Percentiles rank a stretch among this genome's conserved stretches.
These are phyloP conservation scores for Choristoneura rosaceana DNA, from an alignment of 2,888 invertebrate genomes.

Conservation along the genomic window DNA sequence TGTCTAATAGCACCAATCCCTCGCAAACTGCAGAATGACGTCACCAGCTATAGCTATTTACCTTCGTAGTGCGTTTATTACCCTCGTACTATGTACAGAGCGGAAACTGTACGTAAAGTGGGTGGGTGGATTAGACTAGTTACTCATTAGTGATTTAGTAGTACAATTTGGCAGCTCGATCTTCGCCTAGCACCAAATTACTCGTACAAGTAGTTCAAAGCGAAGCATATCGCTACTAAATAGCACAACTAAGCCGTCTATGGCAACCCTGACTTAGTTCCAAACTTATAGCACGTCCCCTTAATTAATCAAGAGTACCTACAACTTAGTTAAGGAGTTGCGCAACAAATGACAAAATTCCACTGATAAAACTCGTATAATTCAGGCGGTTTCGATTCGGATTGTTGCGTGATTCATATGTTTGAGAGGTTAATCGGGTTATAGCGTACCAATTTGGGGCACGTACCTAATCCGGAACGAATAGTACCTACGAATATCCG, in stretches of 20 bases:
- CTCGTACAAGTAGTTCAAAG: conserved; percentile 3
- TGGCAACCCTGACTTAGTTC: conserved; percentile 14
- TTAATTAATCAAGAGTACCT: conserved; percentile 30
- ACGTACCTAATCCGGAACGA: conserved; percentile 49
- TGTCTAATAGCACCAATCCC: conserved; percentile 17
- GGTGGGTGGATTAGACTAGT: conserved; percentile 21
- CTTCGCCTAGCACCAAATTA: conserved; percentile 4
- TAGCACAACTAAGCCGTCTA: conserved; percentile 10
- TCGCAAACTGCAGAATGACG: conserved; percentile 24
- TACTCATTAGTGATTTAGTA: conserved; percentile 21
- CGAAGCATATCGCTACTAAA: conserved; percentile 3
- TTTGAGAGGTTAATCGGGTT: conserved; percentile 42
- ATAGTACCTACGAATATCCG: conserved; percentile 43
- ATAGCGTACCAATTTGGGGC: conserved; percentile 41
- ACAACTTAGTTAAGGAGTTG: conserved; percentile 19
- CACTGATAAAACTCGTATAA: not conserved
- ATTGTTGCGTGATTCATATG: conserved; percentile 6
- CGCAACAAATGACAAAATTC: conserved; percentile 24
- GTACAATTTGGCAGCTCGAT: conserved; percentile 11
- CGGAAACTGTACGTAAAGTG: conserved; percentile 1
- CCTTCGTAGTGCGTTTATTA: conserved; percentile 15
- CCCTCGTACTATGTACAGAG: conserved; percentile 2
- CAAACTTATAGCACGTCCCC: conserved; percentile 25
- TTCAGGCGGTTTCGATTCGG: conserved; percentile 5
- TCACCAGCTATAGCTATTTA: conserved; percentile 26